phyloP scores from a whole-genome alignment of 2,888 invertebrate genomes.

The Lasius platythorax region DNA sequence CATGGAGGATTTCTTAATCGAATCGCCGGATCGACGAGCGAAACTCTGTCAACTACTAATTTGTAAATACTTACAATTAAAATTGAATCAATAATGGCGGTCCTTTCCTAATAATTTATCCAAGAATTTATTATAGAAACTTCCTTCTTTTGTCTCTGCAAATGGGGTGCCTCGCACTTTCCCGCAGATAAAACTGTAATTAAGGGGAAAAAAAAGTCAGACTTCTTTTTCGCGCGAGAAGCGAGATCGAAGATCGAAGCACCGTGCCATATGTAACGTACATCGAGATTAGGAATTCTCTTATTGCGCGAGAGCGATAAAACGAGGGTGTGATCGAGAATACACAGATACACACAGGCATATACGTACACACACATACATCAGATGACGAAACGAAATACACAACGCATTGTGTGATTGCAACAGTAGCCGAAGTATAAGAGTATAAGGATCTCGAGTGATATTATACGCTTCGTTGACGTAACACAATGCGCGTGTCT shows the following conservation, averaged over 20 bases:
- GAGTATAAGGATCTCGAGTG: constrained; percentile 32
- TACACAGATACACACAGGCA: background rate
- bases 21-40: constrained; percentile 8
- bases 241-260: constrained; percentile 11
- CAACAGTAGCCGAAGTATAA: constrained; percentile 32
- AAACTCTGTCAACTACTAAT: background rate
- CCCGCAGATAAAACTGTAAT: background rate
- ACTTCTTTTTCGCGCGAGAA: constrained; percentile 1
- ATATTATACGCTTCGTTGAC: constrained; percentile 46
- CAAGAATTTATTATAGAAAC: background rate
- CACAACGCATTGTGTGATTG: constrained; percentile 25
- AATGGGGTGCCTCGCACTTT: background rate
- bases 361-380: background rate
- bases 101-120: background rate
- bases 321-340: background rate
- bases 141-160: background rate
- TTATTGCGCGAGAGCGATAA: background rate
- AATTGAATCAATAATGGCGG: background rate
- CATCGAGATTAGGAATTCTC: constrained; percentile 28
- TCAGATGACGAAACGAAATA: constrained; percentile 25
- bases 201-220: background rate
- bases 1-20: background rate
- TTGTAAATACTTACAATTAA: background rate
- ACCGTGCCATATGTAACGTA: background rate
- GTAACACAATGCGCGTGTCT: constrained; percentile 5